Base-by-base conservation (phyloP, 2,888 invertebrate genomes). In the Lepas anatifera region DNA sequence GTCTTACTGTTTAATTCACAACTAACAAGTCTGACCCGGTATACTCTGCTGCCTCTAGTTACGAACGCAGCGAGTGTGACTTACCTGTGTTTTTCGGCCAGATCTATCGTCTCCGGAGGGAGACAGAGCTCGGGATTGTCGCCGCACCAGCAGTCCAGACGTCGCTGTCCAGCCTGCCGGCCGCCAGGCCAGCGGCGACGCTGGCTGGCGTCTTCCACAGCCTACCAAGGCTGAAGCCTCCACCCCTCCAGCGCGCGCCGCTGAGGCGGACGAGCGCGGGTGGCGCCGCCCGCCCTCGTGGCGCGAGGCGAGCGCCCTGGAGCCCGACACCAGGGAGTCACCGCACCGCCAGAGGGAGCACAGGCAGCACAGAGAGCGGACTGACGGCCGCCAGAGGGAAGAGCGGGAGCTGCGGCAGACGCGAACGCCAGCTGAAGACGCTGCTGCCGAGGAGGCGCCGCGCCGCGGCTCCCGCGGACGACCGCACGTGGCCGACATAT, bases 401-500 rank as follows among this genome's bases (percentile, higher is more conserved):
- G 6, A n/a, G 48, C n/a, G 3, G 48, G 6, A 3, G 3, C 52
- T 29, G 52, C 29, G 22, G 22, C 8, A 13, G 58, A 16, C 29
- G 25, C 35, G 2, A 6, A 2, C 32, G 7, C 22, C 35, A 8
- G 2, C 58, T 7, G 58, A 18, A 11, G 58, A 8, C 35, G 29
- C 18, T 35, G 8, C 8, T 11, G 35, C 22, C 7, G 52, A 10
- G 3, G 35, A 58, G 58, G 58, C 32, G 32, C 35, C 8, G 58
- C 32, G 58, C 22, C 13, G 58, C 16, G 58, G 35, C 35, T 32
- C 22, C 22, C 58, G 58, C 32, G 58, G 58, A 6, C 58, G 58
- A 22, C 58, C 58, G 18, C 58, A 58, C 58, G 58, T 58, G 32
- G 58, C 58, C 58, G 58, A 58, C 58, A 58, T 58, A 4, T 58